These are phyloP conservation scores for Calyptommatus sinebrachiatus DNA, from an alignment of 2,113 vertebrate genomes.

Conservation along the genomic window DNA sequence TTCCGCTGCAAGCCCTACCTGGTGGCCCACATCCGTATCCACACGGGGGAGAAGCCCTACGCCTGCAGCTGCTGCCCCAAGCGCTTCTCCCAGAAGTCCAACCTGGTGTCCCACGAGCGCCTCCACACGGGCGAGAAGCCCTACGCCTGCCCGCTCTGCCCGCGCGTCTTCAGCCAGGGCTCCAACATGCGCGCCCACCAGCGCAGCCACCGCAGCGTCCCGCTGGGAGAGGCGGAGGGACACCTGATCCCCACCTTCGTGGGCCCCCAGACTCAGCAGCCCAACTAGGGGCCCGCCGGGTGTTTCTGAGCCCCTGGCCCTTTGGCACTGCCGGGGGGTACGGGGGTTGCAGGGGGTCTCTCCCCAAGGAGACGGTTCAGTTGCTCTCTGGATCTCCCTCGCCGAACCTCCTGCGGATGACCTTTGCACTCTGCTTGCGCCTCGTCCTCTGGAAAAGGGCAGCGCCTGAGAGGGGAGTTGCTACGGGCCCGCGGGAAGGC, in stretches of 20 bases:
- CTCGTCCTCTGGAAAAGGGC: no score
- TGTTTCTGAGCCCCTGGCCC: slow-evolving; percentile 14
- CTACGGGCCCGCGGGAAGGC: background rate
- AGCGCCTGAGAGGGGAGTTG: background rate
- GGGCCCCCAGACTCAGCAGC: slow-evolving; percentile 43
- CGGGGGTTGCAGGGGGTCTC: no score
- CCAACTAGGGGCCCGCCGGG: background rate
- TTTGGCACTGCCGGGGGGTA: background rate
- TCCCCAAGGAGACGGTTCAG: no score
- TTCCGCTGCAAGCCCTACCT: slow-evolving; percentile 29
- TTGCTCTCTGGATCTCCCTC: background rate
- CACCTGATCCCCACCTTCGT: slow-evolving; percentile 61
- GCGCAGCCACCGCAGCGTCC: slow-evolving; percentile 52
- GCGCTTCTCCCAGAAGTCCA: slow-evolving; percentile 29
- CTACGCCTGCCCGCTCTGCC: slow-evolving; percentile 60
- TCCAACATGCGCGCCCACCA: slow-evolving; percentile 67
- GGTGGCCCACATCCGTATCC: slow-evolving; percentile 31
- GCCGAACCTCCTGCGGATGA: background rate
- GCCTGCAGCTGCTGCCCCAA: slow-evolving; percentile 30
- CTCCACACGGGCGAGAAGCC: slow-evolving; percentile 66
- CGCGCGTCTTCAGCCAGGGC: slow-evolving; percentile 66
- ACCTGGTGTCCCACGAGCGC: slow-evolving; percentile 55
- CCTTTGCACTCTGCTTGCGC: no score
- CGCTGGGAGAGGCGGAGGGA: slow-evolving; percentile 14
- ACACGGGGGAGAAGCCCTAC: slow-evolving; percentile 33